These are phyloP conservation scores for Gonatopus flavifemur DNA, from an alignment of 1,140 invertebrate species.

Conservation along the genomic window DNA sequence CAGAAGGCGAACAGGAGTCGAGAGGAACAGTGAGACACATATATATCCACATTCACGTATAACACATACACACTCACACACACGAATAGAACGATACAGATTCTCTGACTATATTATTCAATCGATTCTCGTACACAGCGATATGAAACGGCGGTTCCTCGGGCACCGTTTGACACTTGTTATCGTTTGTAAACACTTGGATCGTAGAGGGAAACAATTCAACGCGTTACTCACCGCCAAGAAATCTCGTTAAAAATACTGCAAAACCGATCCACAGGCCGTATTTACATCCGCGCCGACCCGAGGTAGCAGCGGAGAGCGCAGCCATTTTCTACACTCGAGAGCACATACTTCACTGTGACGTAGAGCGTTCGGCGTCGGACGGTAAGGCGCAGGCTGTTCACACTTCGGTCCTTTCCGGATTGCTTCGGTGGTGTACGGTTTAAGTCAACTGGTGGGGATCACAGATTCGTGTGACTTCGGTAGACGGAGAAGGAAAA, in stretches of 20 bases:
- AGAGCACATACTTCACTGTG: conserved; percentile 57
- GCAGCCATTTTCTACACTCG: conserved; percentile 56
- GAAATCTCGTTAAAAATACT: conserved; percentile 37
- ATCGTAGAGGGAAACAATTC: not conserved
- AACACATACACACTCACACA: conserved; percentile 8
- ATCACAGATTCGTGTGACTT: conserved; percentile 3
- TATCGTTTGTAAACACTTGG: not conserved
- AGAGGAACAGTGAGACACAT: conserved; percentile 2
- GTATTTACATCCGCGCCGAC: conserved; percentile 50
- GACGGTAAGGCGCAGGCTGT: conserved; percentile 35
- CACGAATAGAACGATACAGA: too few species aligned
- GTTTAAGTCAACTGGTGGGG: conserved; percentile 8
- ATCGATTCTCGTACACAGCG: conserved; percentile 24
- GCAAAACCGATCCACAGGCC: conserved; percentile 40
- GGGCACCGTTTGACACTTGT: not conserved
- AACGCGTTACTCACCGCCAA: conserved; percentile 46
- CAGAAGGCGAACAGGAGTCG: conserved; percentile 17
- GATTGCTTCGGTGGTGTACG: conserved; percentile 2
- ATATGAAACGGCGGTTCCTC: not conserved
- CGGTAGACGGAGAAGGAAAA: not conserved
- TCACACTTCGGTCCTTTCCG: conserved; percentile 25
- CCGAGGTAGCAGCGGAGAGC: conserved; percentile 38
- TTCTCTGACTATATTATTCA: too few species aligned
- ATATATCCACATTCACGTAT: conserved; percentile 7
- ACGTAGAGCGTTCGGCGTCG: conserved; percentile 39